Evolutionary conservation across 2,888 invertebrate species (phyloP).

Genomic region (Caenorhabditis sp.): DNA sequence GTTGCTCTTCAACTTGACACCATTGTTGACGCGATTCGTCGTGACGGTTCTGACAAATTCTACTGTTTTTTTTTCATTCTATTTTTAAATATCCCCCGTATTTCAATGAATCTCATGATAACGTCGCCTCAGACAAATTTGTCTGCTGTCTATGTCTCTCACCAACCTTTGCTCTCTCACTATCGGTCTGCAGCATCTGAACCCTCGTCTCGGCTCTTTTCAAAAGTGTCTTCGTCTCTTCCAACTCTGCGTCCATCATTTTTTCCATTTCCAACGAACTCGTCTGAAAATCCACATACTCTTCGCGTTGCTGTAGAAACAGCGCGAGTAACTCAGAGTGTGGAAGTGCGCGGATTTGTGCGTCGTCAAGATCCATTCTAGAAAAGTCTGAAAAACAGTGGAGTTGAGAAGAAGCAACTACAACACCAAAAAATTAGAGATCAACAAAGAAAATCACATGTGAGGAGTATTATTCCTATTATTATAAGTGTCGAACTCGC

Average conservation of each 20-base stretch:
- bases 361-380: neutral
- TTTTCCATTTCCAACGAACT: conserved; percentile 42
- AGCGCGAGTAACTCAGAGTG: neutral
- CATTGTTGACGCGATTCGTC: conserved; percentile 34
- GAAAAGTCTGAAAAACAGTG: neutral
- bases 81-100: too few relatives aligned
- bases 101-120: neutral
- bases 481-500: neutral
- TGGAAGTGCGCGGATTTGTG: neutral
- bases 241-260: conserved; percentile 33
- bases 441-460: neutral
- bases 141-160: too few relatives aligned
- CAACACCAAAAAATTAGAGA: too few relatives aligned
- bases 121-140: too few relatives aligned
- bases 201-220: conserved; percentile 15
- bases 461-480: too few relatives aligned
- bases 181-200: conserved; percentile 13
- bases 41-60: conserved; percentile 19
- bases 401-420: too few relatives aligned
- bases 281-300: conserved; percentile 30
- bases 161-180: conserved; percentile 21
- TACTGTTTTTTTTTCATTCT: too few relatives aligned
- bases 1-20: conserved; percentile 32
- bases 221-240: neutral
- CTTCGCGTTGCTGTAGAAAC: conserved; percentile 4